Evolutionary conservation across 1,140 invertebrate species (phyloP).

Genomic region (Mamestra configurata): DNA sequence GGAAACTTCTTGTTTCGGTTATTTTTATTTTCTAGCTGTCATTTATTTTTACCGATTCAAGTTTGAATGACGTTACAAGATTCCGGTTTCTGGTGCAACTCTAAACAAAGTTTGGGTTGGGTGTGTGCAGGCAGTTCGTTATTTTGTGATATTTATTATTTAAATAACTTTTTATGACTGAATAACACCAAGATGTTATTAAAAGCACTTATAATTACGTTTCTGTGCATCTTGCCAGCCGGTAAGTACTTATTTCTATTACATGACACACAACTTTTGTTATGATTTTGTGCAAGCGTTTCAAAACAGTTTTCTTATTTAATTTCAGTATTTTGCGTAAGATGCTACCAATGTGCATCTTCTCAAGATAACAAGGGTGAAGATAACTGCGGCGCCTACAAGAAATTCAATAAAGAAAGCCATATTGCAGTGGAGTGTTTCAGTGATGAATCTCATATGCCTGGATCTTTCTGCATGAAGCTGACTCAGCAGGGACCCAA

Average conservation of each 20-base stretch:
- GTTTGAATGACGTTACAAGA: neutral
- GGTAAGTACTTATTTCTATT: constrained; percentile 40
- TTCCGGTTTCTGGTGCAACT: constrained; percentile 4
- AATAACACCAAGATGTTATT: constrained; percentile 37
- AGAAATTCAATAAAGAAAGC: constrained; percentile 92
- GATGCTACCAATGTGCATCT: constrained; percentile 96
- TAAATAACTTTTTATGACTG: neutral
- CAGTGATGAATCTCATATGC: constrained; percentile 95
- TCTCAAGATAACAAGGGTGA: constrained; percentile 90
- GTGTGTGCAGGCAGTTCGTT: constrained; percentile 27
- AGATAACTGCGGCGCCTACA: constrained; percentile 96
- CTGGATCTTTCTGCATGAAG: constrained; percentile 98
- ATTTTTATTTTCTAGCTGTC: neutral
- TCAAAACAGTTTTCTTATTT: neutral
- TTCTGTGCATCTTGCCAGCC: constrained; percentile 36
- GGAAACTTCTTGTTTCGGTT: too few species aligned
- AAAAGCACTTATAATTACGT: constrained; percentile 12
- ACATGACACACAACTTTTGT: constrained; percentile 26
- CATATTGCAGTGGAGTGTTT: constrained; percentile 96
- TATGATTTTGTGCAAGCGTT: neutral
- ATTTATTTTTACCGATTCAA: neutral
- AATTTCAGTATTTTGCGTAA: constrained; percentile 90
- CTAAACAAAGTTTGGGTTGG: constrained; percentile 36
- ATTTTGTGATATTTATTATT: constrained; percentile 23
- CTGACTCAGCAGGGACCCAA: constrained; percentile 95